Base-by-base conservation (phyloP, 2,888 invertebrate genomes). In the Brassicogethes aeneus region DNA sequence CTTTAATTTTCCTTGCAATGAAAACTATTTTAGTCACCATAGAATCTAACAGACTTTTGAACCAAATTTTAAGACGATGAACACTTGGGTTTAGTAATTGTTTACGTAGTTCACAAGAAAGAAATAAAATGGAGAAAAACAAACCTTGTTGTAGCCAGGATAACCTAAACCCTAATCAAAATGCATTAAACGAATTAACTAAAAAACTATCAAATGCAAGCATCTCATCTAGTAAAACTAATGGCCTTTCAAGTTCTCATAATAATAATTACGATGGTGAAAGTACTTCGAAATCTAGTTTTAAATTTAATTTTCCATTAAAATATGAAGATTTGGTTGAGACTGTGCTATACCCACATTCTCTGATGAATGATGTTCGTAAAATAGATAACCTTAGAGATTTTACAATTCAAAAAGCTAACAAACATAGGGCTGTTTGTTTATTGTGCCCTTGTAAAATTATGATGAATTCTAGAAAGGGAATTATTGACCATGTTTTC, bases 371-470 rank as follows among this genome's bases (percentile, higher is more conserved):
- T 29, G 41, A 48, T 3, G 46, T 55, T 2, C 44, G 45, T n/a
- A 50, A 43, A 43, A 47, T 47, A 34, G 56, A 59, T 35, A 45
- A 49, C 37, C 40, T 53, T 7, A 38, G 42, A 16, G 51, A 55
- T 15, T 52, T 35, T 36, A 50, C 51, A 7, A 47, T 60, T 8
- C 56, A 56, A 41, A 49, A 42, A 37, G 34, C 44, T 17, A 53
- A 56, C 14, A 34, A 39, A 2, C 37, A 16, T 8, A 45, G 47
- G 34, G 55, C 52, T n/a, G 46, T 48, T 1, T 62, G 62, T 38
- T 43, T 61, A 2, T 34, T 60, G 34, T 62, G 61, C 44, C 42
- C 37, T 7, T 59, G 60, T 45, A 52, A 55, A 14, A 36, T 56
- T 31, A 40, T 51, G 10, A 31, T 42, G n/a, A 40, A 40, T 8